phyloP scores from a whole-genome alignment of 2,888 invertebrate genomes.

The Tryphoninae sp. region DNA sequence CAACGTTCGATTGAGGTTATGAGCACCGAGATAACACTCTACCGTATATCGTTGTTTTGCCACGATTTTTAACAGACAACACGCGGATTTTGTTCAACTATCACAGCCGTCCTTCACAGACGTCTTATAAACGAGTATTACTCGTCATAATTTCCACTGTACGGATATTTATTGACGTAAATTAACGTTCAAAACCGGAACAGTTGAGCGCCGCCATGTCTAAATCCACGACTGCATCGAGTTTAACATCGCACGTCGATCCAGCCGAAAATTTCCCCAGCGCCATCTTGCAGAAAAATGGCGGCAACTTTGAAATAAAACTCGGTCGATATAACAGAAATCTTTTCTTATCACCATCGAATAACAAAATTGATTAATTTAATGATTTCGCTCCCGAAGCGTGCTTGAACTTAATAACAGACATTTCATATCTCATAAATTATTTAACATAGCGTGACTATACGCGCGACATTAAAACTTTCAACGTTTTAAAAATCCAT shows the following conservation, averaged over 20 bases:
- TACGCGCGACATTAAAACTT: constrained; percentile 1
- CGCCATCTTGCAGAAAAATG: constrained; percentile 29
- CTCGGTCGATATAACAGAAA: constrained; percentile 20
- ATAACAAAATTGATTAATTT: background rate
- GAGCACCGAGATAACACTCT: constrained; percentile 40
- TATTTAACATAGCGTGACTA: constrained; percentile 20
- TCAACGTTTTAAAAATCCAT: constrained; percentile 29
- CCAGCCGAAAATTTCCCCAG: background rate
- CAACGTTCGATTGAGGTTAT: constrained; percentile 65
- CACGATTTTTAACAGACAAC: constrained; percentile 17
- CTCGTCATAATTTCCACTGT: constrained; percentile 56
- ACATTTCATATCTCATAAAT: constrained; percentile 9
- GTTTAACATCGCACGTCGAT: constrained; percentile 22
- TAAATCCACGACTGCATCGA: constrained; percentile 36
- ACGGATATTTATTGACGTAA: constrained; percentile 53
- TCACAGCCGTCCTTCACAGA: constrained; percentile 12
- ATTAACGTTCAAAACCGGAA: constrained; percentile 67
- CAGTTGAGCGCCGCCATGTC: constrained; percentile 70
- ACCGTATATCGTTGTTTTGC: constrained; percentile 30
- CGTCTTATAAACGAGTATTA: constrained; percentile 29
- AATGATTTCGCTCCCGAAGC: background rate
- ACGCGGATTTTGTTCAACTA: constrained; percentile 14
- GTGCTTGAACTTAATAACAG: constrained; percentile 13
- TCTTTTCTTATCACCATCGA: background rate
- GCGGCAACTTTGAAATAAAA: background rate